phyloP scores from a whole-genome alignment of 2,888 invertebrate species.

The Drosophila pseudotakahashii region DNA sequence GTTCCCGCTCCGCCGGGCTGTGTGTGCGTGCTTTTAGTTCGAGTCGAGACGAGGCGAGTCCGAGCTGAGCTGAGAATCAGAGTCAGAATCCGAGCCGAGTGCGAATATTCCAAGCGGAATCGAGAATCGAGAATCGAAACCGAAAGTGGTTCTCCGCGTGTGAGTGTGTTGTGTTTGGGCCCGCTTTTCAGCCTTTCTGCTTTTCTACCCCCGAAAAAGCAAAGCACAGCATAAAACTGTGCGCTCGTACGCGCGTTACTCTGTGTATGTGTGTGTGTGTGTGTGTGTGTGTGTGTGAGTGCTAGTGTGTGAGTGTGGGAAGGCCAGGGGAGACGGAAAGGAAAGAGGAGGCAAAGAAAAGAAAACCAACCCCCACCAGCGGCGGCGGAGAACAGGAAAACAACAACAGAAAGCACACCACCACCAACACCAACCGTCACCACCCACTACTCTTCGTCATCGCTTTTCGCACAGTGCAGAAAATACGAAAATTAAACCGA shows the following conservation, averaged over 20 bases:
- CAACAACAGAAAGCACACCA: constrained; percentile 56
- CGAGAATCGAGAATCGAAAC: constrained; percentile 55
- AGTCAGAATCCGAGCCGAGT: background rate
- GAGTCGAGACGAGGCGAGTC: constrained; percentile 1
- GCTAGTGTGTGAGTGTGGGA: constrained; percentile 14
- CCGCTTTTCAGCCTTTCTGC: constrained; percentile 64
- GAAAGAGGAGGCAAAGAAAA: constrained; percentile 44
- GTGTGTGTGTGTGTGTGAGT: constrained; percentile 28
- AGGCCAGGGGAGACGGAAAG: background rate
- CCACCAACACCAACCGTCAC: constrained; percentile 51
- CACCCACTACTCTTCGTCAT: constrained; percentile 73
- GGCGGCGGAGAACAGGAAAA: constrained; percentile 55
- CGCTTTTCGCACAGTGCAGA: constrained; percentile 42
- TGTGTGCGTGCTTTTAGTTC: constrained; percentile 62
- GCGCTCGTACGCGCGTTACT: constrained; percentile 59
- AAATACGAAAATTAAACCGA: constrained; percentile 12
- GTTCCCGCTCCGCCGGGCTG: constrained; percentile 59
- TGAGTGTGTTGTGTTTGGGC: constrained; percentile 52
- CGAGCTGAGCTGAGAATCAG: background rate
- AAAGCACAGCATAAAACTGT: constrained; percentile 79
- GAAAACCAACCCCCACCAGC: constrained; percentile 78
- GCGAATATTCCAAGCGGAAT: constrained; percentile 32
- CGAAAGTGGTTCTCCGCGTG: constrained; percentile 43
- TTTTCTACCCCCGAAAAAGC: constrained; percentile 77
- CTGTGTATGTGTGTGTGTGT: constrained; percentile 39